phyloP scores from a whole-genome alignment of 2,888 invertebrate species.

The Acrobasis suavella region DNA sequence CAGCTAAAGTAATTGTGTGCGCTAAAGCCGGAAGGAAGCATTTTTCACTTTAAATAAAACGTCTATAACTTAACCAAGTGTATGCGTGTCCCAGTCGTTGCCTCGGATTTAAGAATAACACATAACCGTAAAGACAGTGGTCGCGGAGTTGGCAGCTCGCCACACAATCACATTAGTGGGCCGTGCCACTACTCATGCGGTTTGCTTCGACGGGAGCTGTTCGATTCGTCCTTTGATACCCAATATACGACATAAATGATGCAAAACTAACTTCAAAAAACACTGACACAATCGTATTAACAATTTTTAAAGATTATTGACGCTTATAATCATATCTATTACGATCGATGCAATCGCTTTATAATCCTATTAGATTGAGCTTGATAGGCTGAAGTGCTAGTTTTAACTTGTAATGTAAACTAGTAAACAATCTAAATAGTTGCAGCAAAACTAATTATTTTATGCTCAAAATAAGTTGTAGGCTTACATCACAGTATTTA shows the following conservation, averaged over 20 bases:
- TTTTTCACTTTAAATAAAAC: constrained; percentile 10
- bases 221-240: background rate
- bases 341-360: no score
- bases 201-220: background rate
- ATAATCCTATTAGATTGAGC: no score
- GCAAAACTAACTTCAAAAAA: no score
- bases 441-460: no score
- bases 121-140: constrained; percentile 16
- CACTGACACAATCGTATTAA: no score
- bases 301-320: no score
- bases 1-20: background rate
- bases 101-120: constrained; percentile 16
- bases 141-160: constrained; percentile 10
- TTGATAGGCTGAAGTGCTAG: no score
- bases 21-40: background rate
- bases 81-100: background rate
- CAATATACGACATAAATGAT: background rate
- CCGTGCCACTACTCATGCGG: constrained; percentile 11
- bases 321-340: no score
- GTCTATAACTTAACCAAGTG: background rate
- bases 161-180: constrained; percentile 18
- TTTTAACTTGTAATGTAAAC: no score
- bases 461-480: no score
- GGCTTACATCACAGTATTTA: no score
- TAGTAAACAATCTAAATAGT: no score